phyloP scores from a whole-genome alignment of 2,113 vertebrate genomes.

The Lonchura striata region DNA sequence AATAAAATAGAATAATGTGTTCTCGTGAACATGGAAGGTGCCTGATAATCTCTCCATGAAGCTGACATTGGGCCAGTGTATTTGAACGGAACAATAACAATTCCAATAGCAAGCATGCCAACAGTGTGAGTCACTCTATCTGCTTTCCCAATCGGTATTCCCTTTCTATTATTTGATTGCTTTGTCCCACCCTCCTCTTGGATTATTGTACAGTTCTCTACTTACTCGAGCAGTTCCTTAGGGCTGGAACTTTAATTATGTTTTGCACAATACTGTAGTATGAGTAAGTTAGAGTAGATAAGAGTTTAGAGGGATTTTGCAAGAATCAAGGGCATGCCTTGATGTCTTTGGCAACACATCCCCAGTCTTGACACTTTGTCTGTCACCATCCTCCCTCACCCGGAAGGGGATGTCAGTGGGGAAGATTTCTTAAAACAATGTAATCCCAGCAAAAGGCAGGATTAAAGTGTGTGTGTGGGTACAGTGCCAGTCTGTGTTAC shows the following conservation, averaged over 20 bases:
- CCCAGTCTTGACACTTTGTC: not conserved
- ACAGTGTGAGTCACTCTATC: slow-evolving; percentile 4
- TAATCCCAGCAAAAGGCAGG: not conserved
- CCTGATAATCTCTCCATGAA: not conserved
- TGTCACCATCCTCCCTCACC: not conserved
- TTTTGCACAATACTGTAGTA: not conserved
- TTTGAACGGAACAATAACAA: slow-evolving; percentile 1
- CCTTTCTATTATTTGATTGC: slow-evolving; percentile 46
- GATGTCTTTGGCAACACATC: not conserved
- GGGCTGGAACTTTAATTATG: slow-evolving; percentile 6
- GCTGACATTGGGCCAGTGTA: not conserved
- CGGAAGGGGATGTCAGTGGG: not conserved
- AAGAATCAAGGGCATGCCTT: not conserved
- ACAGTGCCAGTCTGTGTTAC: not conserved
- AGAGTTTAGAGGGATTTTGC: not conserved
- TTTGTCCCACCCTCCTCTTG: slow-evolving; percentile 3
- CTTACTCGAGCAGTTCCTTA: not conserved
- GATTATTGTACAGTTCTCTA: not conserved
- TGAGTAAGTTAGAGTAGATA: not conserved
- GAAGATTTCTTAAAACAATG: not conserved
- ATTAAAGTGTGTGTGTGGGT: not conserved
- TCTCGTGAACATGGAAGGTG: not conserved
- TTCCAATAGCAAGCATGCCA: not conserved
- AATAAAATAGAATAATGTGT: not conserved
- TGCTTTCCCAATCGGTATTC: slow-evolving; percentile 11